Evolutionary conservation across 2,888 invertebrate genomes (phyloP).

Genomic region (Catocala sponsa): DNA sequence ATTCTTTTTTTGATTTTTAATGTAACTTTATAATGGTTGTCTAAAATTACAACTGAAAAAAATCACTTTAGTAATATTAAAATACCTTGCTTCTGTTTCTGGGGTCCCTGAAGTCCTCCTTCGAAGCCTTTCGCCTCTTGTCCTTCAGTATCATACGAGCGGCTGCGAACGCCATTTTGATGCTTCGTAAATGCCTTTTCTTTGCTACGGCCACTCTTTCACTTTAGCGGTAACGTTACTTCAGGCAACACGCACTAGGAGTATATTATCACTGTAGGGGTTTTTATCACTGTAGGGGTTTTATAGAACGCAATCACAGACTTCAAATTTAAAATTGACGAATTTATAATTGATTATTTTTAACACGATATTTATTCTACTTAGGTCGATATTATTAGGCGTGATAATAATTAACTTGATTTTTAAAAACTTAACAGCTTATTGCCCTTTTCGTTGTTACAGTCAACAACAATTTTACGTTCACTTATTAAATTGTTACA

Average conservation of each 20-base stretch:
- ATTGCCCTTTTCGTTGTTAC: conserved; percentile 68
- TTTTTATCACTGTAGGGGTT: conserved; percentile 29
- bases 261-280: too few relatives aligned
- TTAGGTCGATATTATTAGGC: conserved; percentile 35
- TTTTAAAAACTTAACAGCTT: conserved; percentile 65
- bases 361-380: conserved; percentile 43
- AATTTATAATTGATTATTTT: conserved; percentile 61
- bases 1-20: neutral
- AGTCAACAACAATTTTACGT: conserved; percentile 38
- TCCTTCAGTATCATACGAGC: conserved; percentile 95
- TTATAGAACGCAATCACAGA: conserved; percentile 66
- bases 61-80: conserved; percentile 14
- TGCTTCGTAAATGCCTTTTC: conserved; percentile 42
- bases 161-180: conserved; percentile 94
- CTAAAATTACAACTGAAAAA: too few relatives aligned
- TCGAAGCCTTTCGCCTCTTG: conserved; percentile 93
- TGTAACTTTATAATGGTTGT: too few relatives aligned
- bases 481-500: conserved; percentile 33
- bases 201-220: conserved; percentile 53
- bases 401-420: conserved; percentile 46
- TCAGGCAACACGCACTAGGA: conserved; percentile 6
- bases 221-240: conserved; percentile 35
- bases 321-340: conserved; percentile 66
- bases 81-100: conserved; percentile 94
- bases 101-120: conserved; percentile 92